These are phyloP conservation scores for Ageneiosus marmoratus DNA, from an alignment of 2,113 vertebrate species.

Conservation along the genomic window DNA sequence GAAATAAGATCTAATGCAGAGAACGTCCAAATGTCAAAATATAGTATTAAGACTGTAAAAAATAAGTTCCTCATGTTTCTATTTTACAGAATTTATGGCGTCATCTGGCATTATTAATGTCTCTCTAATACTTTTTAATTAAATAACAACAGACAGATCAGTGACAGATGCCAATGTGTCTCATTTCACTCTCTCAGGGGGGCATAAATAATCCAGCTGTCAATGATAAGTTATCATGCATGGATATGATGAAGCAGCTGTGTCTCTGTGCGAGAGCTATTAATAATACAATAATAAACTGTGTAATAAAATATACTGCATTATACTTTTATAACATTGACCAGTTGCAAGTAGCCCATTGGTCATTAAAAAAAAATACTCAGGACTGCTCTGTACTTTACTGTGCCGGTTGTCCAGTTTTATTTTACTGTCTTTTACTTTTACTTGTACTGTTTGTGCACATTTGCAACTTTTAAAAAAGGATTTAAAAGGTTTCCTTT, in stretches of 20 bases:
- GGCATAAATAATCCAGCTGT: slow-evolving; percentile 20
- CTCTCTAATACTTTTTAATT: not conserved
- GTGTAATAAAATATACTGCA: not conserved
- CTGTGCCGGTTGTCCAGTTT: no score
- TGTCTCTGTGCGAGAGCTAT: not conserved
- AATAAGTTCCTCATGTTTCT: not conserved
- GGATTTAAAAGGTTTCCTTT: not conserved
- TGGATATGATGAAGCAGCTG: slow-evolving; percentile 26
- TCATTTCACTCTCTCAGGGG: not conserved
- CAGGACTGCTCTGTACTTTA: no score
- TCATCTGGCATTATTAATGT: not conserved
- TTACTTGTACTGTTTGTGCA: no score
- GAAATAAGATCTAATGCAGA: not conserved
- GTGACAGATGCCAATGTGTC: not conserved
- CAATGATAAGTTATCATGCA: slow-evolving; percentile 28
- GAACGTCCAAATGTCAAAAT: not conserved
- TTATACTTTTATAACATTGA: not conserved
- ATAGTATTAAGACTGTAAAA: not conserved
- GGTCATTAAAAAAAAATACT: not conserved
- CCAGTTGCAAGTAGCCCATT: not conserved
- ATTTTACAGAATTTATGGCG: not conserved
- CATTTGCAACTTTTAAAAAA: no score
- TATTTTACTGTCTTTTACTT: not conserved
- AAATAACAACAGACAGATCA: not conserved
- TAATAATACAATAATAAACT: not conserved